Base-by-base conservation (phyloP, 1,140 invertebrate species). In the Drosophila mauritiana region DNA sequence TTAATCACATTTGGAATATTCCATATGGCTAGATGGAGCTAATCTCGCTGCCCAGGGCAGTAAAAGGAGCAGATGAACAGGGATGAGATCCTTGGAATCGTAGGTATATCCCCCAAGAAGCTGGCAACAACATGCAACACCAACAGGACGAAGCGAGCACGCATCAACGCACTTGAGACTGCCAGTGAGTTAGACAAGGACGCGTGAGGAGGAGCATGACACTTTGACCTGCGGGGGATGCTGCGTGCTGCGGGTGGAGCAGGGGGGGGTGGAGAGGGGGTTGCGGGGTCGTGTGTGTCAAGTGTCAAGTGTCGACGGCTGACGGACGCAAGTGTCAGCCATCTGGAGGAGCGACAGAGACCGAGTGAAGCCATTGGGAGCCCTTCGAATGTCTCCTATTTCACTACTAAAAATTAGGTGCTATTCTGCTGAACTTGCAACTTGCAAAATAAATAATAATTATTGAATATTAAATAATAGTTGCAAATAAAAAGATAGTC, bases 251-350 rank as follows among this genome's bases (percentile, higher is more conserved):
- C 4, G 17, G 25, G 15, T 3, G 39, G 6, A 6, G 37, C 5
- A 1, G n/a, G 20, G 22, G n/a, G 45, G 34, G 43, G 1, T 7
- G 13, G 36, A 11, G 25, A 15, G 27, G 12, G 54, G 17, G n/a
- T 20, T 20, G 46, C 13, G 45, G 27, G 27, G 61, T 76, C 70
- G 70, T 65, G 61, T 56, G 78, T 81, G 68, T 85, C 78, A 62
- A 81, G 82, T 86, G 82, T 86, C 82, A 85, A 85, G 82, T 85
- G 82, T 78, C 69, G 78, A 69, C 78, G 59, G 46, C 72, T 84
- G 82, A 84, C 72, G 73, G 57, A 75, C 68, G 82, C 82, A 86
- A 85, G 82, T 85, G 82, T 85, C 82, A 85, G 74, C 68, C 75
- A 83, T 57, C 70, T 82, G 82, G 58, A 58, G 62, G 61, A 57